Base-by-base conservation (phyloP, 35 echinoderm and acorn worm species). In the Amphiura filiformis region DNA sequence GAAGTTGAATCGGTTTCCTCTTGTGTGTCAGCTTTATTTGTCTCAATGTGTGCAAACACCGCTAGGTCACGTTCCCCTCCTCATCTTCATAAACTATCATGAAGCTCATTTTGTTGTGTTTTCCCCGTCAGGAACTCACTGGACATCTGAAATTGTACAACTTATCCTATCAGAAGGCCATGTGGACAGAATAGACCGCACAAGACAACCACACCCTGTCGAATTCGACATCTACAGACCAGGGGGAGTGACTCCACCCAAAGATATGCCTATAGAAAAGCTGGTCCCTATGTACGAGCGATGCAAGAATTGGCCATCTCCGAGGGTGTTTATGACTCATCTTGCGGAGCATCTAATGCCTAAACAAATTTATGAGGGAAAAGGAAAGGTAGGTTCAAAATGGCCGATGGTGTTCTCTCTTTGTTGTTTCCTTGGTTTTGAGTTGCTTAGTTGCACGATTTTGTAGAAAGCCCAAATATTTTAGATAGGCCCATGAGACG, bases 71-170 rank as follows among this genome's bases (percentile, higher is more conserved):
- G n/a, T n/a, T n/a, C 41, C 41, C 41, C 17, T 47, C 4, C 4
- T 47, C 4, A 47, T 9, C 41, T 47, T 47, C 17, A 17, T 4
- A 47, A 4, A 17, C 17, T 4, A 47, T 47, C 41, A 9, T 17
- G 17, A 17, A 47, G 5, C 41, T 47, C 41, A 47, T 9, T 4
- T 4, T 47, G 41, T 17, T 47, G 41, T 47, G 5, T 15, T 70
- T 70, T 70, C 26, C 26, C 28, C 44, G 44, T 39, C 82, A 85
- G 83, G 83, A 22, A 85, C 83, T 1, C 47, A 85, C 34, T 85
- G 83, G 83, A 61, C 56, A 37, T 15, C 64, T 56, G 83, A 85
- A 61, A 85, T 85, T 37, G 83, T 85, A 15, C 56, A 85, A 37
- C 35, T 85, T 1, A 85, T 85, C 56, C 13, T 85, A 36, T 38